Conservation (phyloP, 1,140 invertebrate genomes). For the Nephotettix cincticeps region DNA sequence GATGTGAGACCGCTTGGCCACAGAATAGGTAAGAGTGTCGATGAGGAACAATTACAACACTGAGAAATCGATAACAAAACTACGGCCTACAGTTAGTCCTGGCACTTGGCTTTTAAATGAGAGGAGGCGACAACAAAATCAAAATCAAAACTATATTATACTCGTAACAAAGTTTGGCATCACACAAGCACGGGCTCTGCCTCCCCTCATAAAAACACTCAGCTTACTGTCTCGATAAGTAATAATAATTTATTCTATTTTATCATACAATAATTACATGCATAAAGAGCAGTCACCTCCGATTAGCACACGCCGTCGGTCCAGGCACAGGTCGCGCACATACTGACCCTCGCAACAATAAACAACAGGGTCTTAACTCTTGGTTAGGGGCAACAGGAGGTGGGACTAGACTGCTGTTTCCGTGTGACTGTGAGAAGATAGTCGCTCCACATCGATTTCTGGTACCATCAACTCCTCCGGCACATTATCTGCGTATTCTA, state of each 20-base stretch:
- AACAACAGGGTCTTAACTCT: conserved; percentile 29
- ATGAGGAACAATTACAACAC: conserved; percentile 39
- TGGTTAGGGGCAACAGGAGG: not conserved
- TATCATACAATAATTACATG: conserved; percentile 43
- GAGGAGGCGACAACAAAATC: conserved; percentile 32
- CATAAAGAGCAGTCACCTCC: conserved; percentile 35
- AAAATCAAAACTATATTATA: conserved; percentile 33
- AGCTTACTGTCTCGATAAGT: conserved; percentile 28
- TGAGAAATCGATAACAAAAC: conserved; percentile 39
- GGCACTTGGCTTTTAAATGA: conserved; percentile 31
- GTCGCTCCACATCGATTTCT: conserved; percentile 85
- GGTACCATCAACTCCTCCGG: conserved; percentile 83
- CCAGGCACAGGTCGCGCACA: conserved; percentile 14
- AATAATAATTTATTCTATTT: conserved; percentile 29
- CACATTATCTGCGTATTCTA: conserved; percentile 87
- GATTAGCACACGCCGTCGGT: conserved; percentile 5
- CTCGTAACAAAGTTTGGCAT: conserved; percentile 35
- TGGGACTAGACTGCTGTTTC: conserved; percentile 81
- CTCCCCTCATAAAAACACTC: conserved; percentile 28
- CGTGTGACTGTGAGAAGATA: conserved; percentile 89
- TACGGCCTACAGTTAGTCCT: conserved; percentile 26
- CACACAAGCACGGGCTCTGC: conserved; percentile 30
- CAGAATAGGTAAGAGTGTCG: conserved; percentile 33
- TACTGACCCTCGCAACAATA: conserved; percentile 30
- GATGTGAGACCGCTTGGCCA: conserved; percentile 13